Evolutionary conservation across 2,888 invertebrate species (phyloP), one percentile per base, ranked within the genome.

Genomic region (Ichneumon xanthorius): DNA sequence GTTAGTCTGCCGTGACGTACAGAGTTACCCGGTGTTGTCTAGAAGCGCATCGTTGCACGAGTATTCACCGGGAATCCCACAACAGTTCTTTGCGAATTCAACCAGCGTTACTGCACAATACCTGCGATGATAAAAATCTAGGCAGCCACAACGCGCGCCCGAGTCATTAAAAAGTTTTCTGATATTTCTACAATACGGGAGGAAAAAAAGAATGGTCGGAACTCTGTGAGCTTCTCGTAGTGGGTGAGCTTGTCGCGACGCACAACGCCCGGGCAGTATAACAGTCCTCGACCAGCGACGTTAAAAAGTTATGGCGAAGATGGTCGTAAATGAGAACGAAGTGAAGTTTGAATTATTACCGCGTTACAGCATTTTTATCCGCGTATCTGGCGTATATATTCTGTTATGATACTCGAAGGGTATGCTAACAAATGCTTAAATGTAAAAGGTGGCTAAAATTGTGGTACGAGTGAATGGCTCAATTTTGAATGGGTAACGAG

Each of bases 101-200:
- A 75, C 63, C 48, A 50, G 48, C 63, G 48, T 19, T 33, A 30
- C 63, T n/a, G n/a, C 63, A 45, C 33, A 33, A 14, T 14, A 19
- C 50, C 4, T 14, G 30, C 45, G 48, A 48, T 26, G 73, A 73
- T 73, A 19, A 30, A 50, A 75, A n/a, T 48, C 30, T 19, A 19
- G 48, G n/a, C 4, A 73, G 2, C 37, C 37, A 33, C 63, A n/a
- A n/a, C 45, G 26, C 45, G 26, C 48, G 26, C 16, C n/a, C 9
- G 45, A 11, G 26, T 30, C 50, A 63, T 75, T 63, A 75, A 75
- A 75, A 75, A 75, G 11, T 75, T 75, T 63, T 75, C 75, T 50
- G 63, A 63, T 50, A 63, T 63, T 75, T 63, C 50, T 63, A 33
- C 33, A 65, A 50, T 14, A 48, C 63, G 26, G 40, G 0, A 45